Percentiles rank a stretch among this genome's conserved stretches.
phyloP scores from a whole-genome alignment of 2,888 invertebrate species.

The Parnassius smintheus region DNA sequence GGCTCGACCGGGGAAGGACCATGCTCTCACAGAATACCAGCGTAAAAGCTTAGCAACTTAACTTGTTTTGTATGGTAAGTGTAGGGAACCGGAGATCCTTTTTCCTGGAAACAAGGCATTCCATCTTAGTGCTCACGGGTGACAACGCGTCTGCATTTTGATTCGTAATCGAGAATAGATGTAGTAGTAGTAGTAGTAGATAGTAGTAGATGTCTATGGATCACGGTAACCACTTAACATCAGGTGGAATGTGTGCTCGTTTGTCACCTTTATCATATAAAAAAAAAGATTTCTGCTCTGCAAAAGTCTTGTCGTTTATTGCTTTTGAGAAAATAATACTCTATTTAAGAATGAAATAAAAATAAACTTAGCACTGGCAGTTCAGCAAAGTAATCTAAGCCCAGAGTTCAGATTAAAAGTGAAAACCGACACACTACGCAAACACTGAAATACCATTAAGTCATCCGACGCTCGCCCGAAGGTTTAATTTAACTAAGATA shows the following conservation, averaged over 20 bases:
- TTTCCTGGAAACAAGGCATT: too few relatives aligned
- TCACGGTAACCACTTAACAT: neutral
- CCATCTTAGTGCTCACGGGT: too few relatives aligned
- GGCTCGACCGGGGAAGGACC: too few relatives aligned
- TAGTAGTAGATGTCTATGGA: too few relatives aligned
- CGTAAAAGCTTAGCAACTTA: too few relatives aligned
- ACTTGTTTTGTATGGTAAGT: too few relatives aligned
- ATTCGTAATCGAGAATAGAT: too few relatives aligned
- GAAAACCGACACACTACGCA: constrained; percentile 61
- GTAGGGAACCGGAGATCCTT: too few relatives aligned
- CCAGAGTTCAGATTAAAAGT: constrained; percentile 55
- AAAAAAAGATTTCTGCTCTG: neutral
- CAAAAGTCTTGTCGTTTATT: constrained; percentile 14
- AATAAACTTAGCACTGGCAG: constrained; percentile 14
- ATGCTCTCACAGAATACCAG: too few relatives aligned
- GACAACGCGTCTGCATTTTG: too few relatives aligned
- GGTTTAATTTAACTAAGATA: constrained; percentile 60
- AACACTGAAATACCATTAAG: constrained; percentile 74
- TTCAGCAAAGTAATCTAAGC: constrained; percentile 28
- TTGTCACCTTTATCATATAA: too few relatives aligned
- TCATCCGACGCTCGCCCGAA: constrained; percentile 55
- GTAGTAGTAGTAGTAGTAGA: too few relatives aligned
- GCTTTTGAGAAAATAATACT: constrained; percentile 25
- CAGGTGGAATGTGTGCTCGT: neutral
- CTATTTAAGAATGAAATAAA: constrained; percentile 15